A percentile compares a stretch with the other conserved stretches of the same genome.
Conservation (phyloP, 1,140 invertebrate genomes). For the Ridgeia piscesae region DNA sequence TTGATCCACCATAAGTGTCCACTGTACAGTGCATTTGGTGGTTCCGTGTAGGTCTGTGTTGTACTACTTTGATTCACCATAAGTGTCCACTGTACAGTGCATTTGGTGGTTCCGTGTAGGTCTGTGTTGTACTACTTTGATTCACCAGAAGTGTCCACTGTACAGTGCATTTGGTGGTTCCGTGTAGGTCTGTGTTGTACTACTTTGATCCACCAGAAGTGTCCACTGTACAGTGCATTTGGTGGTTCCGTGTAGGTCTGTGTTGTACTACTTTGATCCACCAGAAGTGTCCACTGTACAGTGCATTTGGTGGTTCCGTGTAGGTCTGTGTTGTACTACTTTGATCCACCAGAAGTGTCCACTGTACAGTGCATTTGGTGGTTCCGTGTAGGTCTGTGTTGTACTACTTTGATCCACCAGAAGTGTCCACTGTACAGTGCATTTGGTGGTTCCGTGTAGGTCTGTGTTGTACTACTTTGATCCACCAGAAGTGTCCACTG, state of each 20-base stretch:
- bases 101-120: conserved; percentile 32
- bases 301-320: neutral
- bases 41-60: conserved; percentile 52
- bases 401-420: conserved; percentile 53
- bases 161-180: neutral
- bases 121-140: conserved; percentile 60
- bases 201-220: conserved; percentile 45
- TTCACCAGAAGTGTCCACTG: neutral
- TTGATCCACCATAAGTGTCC: conserved; percentile 37
- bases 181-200: conserved; percentile 57
- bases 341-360: conserved; percentile 37
- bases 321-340: conserved; percentile 59
- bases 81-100: neutral
- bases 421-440: neutral
- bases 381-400: conserved; percentile 52
- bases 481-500: neutral
- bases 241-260: conserved; percentile 44
- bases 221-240: neutral
- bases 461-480: conserved; percentile 60
- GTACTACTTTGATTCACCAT: conserved; percentile 53
- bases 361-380: neutral
- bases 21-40: neutral
- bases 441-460: conserved; percentile 32
- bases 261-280: conserved; percentile 57
- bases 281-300: neutral